phyloP scores from a whole-genome alignment of 2,888 invertebrate genomes.

The Nemurella pictetii region DNA sequence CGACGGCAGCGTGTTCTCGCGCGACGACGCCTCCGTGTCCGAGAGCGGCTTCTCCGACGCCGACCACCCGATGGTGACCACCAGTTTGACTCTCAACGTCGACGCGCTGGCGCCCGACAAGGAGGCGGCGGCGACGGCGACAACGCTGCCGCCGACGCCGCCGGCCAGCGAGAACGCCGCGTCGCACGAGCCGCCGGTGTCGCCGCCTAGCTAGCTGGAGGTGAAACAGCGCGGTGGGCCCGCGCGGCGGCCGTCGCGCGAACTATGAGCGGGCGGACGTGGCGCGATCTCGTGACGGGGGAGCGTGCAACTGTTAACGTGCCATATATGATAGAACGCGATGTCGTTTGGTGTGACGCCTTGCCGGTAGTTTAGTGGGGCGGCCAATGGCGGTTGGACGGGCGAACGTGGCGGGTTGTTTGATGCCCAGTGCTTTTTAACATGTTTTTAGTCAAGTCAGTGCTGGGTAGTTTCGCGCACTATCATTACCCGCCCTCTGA shows the following conservation, averaged over 20 bases:
- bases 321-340: not conserved
- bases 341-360: not conserved
- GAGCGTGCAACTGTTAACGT: constrained; percentile 8
- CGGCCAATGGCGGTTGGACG: not conserved
- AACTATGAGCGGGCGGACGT: constrained; percentile 2
- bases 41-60: constrained; percentile 44
- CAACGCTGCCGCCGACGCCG: constrained; percentile 28
- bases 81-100: constrained; percentile 40
- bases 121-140: constrained; percentile 23
- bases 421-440: constrained; percentile 20
- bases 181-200: constrained; percentile 36
- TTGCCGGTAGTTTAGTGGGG: not conserved
- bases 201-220: constrained; percentile 41
- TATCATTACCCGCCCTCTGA: not conserved
- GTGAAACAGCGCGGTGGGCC: constrained; percentile 28
- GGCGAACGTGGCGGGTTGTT: not conserved
- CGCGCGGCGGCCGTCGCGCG: not conserved
- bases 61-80: constrained; percentile 35
- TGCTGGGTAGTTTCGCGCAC: not conserved
- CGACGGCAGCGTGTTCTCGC: constrained; percentile 46
- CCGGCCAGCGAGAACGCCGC: constrained; percentile 19
- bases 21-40: constrained; percentile 45
- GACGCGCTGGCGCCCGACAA: not conserved
- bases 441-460: constrained; percentile 1
- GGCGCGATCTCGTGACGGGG: not conserved